A percentile compares a stretch with the other conserved stretches of the same genome.
Evolutionary conservation across 1,140 invertebrate species (phyloP).

Genomic region (Orius insidiosus): DNA sequence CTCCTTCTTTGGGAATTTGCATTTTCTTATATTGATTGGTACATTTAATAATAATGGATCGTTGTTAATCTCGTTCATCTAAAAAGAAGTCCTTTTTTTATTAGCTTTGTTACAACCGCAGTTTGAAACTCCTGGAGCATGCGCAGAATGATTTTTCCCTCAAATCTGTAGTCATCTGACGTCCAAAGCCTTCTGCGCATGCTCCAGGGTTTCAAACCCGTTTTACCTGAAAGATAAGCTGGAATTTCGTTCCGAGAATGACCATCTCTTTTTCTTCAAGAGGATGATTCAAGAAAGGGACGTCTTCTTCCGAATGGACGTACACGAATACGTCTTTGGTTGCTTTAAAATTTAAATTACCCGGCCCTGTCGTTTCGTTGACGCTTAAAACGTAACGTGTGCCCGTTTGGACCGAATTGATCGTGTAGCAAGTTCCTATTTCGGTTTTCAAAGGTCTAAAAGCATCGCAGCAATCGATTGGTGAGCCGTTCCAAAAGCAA

Average conservation of each 20-base stretch:
- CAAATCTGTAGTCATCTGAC: no score
- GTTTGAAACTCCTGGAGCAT: no score
- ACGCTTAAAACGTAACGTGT: constrained; percentile 11
- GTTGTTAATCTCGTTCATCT: constrained; percentile 38
- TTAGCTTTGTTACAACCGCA: no score
- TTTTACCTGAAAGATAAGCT: constrained; percentile 16
- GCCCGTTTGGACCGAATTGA: constrained; percentile 31
- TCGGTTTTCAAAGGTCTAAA: constrained; percentile 46
- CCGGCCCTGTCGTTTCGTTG: constrained; percentile 16
- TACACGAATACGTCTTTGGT: constrained; percentile 23
- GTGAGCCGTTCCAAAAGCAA: constrained; percentile 39
- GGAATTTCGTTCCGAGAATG: constrained; percentile 15
- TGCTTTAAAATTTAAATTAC: constrained; percentile 15
- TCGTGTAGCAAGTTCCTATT: constrained; percentile 42
- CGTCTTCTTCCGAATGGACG: constrained; percentile 43
- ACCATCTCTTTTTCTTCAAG: constrained; percentile 20
- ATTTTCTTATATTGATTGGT: constrained; percentile 34
- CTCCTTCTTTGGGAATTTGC: constrained; percentile 43
- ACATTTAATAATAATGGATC: constrained; percentile 34
- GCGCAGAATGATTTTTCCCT: no score
- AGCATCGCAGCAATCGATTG: constrained; percentile 44
- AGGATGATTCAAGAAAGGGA: constrained; percentile 39
- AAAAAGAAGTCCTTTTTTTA: no score
- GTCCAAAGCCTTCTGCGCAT: no score
- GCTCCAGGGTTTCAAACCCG: no score